Percentiles rank a stretch among this genome's conserved stretches.
Conservation (phyloP, 2,797 vertebrate species). For the Heteromormyrus szaboi region DNA sequence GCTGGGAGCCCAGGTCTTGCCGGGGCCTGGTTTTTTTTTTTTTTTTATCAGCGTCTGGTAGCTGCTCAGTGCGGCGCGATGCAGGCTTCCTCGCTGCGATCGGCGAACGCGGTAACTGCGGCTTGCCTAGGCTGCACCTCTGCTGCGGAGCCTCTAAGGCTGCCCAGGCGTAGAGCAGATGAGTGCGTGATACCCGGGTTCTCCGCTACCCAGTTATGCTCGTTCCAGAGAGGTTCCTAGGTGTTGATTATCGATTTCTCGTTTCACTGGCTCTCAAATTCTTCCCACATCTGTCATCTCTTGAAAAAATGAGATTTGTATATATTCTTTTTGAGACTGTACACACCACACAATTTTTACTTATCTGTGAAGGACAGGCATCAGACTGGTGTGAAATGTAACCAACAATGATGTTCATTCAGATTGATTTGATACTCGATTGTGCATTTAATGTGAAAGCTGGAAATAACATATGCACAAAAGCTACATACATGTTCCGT, state of each 20-base stretch:
- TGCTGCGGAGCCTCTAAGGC: not conserved
- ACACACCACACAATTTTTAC: not conserved
- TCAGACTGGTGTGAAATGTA: not conserved
- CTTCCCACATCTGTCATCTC: not conserved
- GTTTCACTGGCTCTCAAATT: not conserved
- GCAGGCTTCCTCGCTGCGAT: not conserved
- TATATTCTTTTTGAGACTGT: not conserved
- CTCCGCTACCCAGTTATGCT: not conserved
- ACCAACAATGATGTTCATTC: not conserved
- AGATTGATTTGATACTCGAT: not conserved
- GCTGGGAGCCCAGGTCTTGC: not conserved
- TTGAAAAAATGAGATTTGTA: not conserved
- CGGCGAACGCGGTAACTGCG: not conserved
- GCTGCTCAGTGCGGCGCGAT: not conserved
- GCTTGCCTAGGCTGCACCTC: not conserved
- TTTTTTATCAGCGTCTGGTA: not conserved
- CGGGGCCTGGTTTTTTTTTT: not conserved
- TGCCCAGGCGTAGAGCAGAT: not conserved
- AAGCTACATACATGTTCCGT: not conserved
- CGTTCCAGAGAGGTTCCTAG: not conserved
- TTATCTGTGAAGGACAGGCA: not conserved
- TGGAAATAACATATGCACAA: not conserved
- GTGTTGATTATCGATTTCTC: not conserved
- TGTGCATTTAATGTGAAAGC: not conserved
- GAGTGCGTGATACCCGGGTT: not conserved